Conservation (phyloP, 2,113 vertebrate genomes). For the Mustela lutreola region DNA sequence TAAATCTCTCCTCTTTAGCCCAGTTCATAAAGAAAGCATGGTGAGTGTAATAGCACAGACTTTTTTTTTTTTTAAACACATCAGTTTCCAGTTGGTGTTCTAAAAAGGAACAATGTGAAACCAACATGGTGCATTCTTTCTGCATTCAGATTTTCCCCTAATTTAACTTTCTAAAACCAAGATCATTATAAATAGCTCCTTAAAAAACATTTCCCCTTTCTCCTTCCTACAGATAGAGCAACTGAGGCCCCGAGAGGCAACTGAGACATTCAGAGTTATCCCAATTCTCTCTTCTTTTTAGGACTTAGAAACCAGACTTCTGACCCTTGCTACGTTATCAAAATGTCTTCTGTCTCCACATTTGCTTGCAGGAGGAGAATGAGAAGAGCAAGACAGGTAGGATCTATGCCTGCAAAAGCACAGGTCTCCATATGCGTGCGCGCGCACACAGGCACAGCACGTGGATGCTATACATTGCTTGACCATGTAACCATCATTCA, state of each 20-base stretch:
- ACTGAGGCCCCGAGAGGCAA: not conserved
- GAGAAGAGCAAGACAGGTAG: not conserved
- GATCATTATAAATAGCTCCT: not conserved
- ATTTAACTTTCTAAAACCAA: not conserved
- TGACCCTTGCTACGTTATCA: not conserved
- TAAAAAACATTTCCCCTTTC: not conserved
- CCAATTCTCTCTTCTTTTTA: not conserved
- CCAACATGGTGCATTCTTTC: not conserved
- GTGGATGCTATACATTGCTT: rapidly evolving
- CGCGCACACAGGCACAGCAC: too few relatives aligned
- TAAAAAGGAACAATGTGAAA: not conserved
- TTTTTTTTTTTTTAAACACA: constrained; percentile 60
- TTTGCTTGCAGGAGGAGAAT: not conserved
- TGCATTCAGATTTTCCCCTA: not conserved
- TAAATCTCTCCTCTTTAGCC: constrained; percentile 72
- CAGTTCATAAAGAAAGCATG: constrained; percentile 64
- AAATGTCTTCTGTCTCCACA: not conserved
- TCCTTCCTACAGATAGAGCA: not conserved
- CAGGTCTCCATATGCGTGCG: not conserved
- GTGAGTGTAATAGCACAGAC: constrained; percentile 64
- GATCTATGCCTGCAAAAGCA: not conserved
- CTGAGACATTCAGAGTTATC: not conserved
- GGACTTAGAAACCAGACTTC: not conserved
- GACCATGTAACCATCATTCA: not conserved
- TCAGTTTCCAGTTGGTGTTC: constrained; percentile 68